Evolutionary conservation across 2,888 invertebrate genomes (phyloP).

Genomic region (Xylota segnis): DNA sequence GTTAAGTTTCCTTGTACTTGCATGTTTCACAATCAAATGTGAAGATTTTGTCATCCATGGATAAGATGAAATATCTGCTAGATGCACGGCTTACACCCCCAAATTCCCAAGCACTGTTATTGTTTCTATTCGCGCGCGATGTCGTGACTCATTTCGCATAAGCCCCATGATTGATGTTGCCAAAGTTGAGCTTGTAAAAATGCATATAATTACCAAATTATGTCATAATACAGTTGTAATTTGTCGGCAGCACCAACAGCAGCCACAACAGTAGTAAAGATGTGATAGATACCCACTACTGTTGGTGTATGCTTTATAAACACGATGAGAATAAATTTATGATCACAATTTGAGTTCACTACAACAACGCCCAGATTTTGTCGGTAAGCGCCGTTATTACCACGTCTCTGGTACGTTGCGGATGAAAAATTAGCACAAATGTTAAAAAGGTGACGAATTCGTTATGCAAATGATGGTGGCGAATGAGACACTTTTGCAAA

Average conservation of each 20-base stretch:
- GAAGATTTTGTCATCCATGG: slow-evolving; percentile 39
- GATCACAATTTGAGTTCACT: slow-evolving; percentile 40
- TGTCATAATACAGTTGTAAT: slow-evolving; percentile 55
- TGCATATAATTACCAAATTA: slow-evolving; percentile 68
- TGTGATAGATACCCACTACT: slow-evolving; percentile 16
- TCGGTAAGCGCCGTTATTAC: not conserved
- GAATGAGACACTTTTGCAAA: slow-evolving; percentile 33
- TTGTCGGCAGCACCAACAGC: slow-evolving; percentile 45
- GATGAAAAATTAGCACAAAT: slow-evolving; percentile 24
- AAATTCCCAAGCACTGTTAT: slow-evolving; percentile 12
- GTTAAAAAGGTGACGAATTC: slow-evolving; percentile 33
- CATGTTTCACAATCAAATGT: slow-evolving; percentile 35
- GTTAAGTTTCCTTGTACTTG: not conserved
- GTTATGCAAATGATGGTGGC: slow-evolving; percentile 38
- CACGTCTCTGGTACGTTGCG: not conserved
- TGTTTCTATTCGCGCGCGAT: slow-evolving; percentile 36
- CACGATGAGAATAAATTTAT: slow-evolving; percentile 63
- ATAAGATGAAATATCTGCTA: slow-evolving; percentile 33
- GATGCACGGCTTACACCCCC: slow-evolving; percentile 4
- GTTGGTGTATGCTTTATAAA: slow-evolving; percentile 8
- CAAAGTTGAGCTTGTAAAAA: slow-evolving; percentile 62
- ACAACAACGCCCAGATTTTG: slow-evolving; percentile 19
- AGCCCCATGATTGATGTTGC: slow-evolving; percentile 66
- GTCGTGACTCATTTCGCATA: slow-evolving; percentile 61
- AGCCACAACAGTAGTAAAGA: slow-evolving; percentile 50